phyloP scores from a whole-genome alignment of 2,888 invertebrate species.

The Melanargia galathea region DNA sequence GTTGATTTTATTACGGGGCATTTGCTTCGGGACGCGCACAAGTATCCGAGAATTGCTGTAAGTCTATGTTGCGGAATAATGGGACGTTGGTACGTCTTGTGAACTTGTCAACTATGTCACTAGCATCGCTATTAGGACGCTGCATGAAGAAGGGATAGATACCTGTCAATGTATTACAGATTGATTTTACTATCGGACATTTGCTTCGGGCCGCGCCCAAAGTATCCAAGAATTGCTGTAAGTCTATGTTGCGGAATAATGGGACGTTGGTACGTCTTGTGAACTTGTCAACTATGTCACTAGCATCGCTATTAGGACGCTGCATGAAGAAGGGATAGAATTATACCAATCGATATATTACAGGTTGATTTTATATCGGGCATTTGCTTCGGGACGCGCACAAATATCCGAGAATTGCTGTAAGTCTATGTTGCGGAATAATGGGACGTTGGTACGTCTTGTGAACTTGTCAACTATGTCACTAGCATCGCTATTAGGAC shows the following conservation, averaged over 20 bases:
- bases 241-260: slow-evolving; percentile 29
- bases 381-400: slow-evolving; percentile 35
- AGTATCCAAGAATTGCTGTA: slow-evolving; percentile 34
- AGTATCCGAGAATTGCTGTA: slow-evolving; percentile 34
- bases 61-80: slow-evolving; percentile 28
- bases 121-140: background rate
- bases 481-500: background rate
- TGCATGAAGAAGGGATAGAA: background rate
- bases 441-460: slow-evolving; percentile 19
- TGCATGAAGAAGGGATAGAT: background rate
- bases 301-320: background rate
- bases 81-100: slow-evolving; percentile 12
- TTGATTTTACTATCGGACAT: too few species aligned
- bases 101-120: slow-evolving; percentile 22
- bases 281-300: slow-evolving; percentile 19
- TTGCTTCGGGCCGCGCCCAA: too few species aligned
- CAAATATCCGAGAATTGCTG: slow-evolving; percentile 34
- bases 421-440: slow-evolving; percentile 28
- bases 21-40: slow-evolving; percentile 35
- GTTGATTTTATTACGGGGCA: slow-evolving; percentile 41
- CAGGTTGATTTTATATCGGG: slow-evolving; percentile 41
- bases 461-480: slow-evolving; percentile 21
- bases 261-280: slow-evolving; percentile 12
- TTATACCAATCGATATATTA: too few species aligned
- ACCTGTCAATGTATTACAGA: too few species aligned